A percentile compares a stretch with the other conserved stretches of the same genome.
Evolutionary conservation across 2,888 invertebrate genomes (phyloP).

Genomic region (Lottia gigantea): DNA sequence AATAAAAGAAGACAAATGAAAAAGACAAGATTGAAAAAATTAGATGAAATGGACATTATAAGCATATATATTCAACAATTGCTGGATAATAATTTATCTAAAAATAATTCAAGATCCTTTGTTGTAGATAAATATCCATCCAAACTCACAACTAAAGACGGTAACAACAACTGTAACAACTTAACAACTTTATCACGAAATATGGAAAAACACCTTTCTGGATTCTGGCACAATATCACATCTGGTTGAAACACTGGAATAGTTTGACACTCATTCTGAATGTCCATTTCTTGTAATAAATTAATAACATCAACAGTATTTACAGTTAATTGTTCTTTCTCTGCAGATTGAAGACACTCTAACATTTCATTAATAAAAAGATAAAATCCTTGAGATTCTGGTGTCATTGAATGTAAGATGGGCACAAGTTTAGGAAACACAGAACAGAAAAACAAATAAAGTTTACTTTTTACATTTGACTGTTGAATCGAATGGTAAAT

Average conservation of each 20-base stretch:
- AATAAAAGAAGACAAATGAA: too few relatives aligned
- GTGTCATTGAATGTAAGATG: neutral
- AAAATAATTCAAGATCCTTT: neutral
- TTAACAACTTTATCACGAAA: slow-evolving; percentile 7
- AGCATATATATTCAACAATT: neutral
- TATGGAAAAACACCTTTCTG: neutral
- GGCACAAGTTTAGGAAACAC: neutral
- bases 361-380: neutral
- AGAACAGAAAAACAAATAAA: slow-evolving; percentile 2
- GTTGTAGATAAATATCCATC: neutral
- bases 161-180: slow-evolving; percentile 1
- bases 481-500: neutral
- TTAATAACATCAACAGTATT: neutral
- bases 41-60: too few relatives aligned
- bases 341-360: neutral
- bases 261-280: neutral
- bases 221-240: neutral
- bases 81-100: slow-evolving; percentile 1
- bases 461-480: neutral
- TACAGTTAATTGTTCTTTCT: neutral
- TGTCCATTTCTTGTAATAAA: neutral
- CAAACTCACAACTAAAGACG: neutral
- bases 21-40: too few relatives aligned
- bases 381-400: neutral
- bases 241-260: neutral